Evolutionary conservation across 1,140 invertebrate genomes (phyloP).

Genomic region (Saccostrea echinata): DNA sequence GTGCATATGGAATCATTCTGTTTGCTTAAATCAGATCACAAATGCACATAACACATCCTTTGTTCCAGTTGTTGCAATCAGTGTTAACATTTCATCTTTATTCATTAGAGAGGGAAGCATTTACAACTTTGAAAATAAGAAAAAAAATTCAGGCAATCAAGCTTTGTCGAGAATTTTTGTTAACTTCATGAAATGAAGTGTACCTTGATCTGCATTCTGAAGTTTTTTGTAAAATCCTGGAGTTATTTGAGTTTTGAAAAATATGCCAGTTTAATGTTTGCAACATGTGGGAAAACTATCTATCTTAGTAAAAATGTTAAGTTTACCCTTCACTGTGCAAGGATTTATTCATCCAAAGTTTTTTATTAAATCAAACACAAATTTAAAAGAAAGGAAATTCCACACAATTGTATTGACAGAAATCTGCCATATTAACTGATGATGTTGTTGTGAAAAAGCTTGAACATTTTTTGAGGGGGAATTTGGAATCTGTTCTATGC

Average conservation of each 20-base stretch:
- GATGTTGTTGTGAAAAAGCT: background rate
- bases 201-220: background rate
- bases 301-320: background rate
- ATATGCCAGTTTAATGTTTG: conserved; percentile 1
- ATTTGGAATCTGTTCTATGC: background rate
- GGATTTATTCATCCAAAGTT: background rate
- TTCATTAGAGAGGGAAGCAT: background rate
- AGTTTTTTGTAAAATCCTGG: background rate
- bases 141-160: background rate
- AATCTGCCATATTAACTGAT: background rate
- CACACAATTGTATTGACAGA: background rate
- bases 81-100: background rate
- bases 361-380: background rate
- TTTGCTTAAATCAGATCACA: background rate
- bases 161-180: background rate
- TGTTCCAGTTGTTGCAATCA: background rate
- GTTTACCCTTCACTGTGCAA: background rate
- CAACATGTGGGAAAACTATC: background rate
- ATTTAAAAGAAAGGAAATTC: background rate
- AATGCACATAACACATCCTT: background rate
- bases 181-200: too few relatives aligned
- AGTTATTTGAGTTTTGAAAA: background rate
- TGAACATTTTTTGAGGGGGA: background rate
- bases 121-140: background rate
- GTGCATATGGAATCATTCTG: background rate